Evolutionary conservation across 1,140 invertebrate genomes (phyloP).

Genomic region (Drosophila murphyi): DNA sequence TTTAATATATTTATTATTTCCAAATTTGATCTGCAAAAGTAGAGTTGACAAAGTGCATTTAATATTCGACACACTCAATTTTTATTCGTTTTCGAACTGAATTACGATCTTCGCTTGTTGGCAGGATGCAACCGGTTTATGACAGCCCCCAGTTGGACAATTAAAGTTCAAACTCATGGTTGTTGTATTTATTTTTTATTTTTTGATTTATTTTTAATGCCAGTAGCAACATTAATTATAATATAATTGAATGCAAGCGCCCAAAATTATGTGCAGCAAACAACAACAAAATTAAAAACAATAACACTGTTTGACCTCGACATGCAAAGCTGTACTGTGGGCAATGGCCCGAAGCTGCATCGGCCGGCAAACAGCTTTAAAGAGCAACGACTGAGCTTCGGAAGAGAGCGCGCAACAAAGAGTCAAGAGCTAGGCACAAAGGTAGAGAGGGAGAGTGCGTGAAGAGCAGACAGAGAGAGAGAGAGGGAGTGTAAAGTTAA

Average conservation of each 20-base stretch:
- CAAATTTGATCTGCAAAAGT: background rate
- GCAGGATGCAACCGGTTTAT: constrained; percentile 60
- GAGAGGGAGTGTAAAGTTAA: constrained; percentile 9
- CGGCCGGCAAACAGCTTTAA: constrained; percentile 10
- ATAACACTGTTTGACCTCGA: constrained; percentile 71
- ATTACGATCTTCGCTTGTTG: constrained; percentile 5
- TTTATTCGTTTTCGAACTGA: constrained; percentile 18
- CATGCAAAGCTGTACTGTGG: constrained; percentile 68
- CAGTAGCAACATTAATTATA: constrained; percentile 69
- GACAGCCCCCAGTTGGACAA: constrained; percentile 39
- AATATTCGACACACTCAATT: background rate
- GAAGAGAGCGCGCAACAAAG: background rate
- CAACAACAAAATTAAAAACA: constrained; percentile 44
- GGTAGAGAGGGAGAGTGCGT: background rate
- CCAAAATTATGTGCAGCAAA: constrained; percentile 49
- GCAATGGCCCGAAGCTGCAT: constrained; percentile 49
- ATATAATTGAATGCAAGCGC: constrained; percentile 71
- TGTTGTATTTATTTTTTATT: constrained; percentile 18
- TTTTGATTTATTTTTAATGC: constrained; percentile 46
- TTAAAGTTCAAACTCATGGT: constrained; percentile 79
- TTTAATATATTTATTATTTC: background rate
- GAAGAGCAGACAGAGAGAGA: constrained; percentile 4
- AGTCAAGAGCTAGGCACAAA: too few relatives aligned
- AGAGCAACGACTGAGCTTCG: constrained; percentile 25
- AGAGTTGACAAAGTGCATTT: background rate